A percentile compares a stretch with the other conserved stretches of the same genome.
Conservation (phyloP, 1,140 invertebrate species). For the Orius insidiosus region DNA sequence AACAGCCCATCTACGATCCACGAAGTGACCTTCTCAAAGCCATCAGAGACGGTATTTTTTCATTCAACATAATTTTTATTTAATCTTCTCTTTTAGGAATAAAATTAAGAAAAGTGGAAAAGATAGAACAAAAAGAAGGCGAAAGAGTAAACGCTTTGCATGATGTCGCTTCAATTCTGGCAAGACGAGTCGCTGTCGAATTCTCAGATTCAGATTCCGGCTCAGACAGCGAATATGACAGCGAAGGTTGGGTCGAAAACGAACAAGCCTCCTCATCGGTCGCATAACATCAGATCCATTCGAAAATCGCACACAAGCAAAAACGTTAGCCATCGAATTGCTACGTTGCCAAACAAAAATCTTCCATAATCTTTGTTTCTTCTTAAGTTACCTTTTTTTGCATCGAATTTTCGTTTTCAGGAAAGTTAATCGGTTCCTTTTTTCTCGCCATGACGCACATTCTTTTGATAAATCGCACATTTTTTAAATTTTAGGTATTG, state of each 20-base stretch:
- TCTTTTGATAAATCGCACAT: too few species aligned
- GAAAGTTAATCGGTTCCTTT: too few species aligned
- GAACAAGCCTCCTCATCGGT: conserved; percentile 24
- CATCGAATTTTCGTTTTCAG: too few species aligned
- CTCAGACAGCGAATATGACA: conserved; percentile 50
- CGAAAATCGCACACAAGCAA: too few species aligned
- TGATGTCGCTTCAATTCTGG: conserved; percentile 90
- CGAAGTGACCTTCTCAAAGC: conserved; percentile 83
- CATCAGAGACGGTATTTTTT: conserved; percentile 66
- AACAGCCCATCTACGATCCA: conserved; percentile 42
- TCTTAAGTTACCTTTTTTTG: too few species aligned
- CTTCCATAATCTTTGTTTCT: too few species aligned
- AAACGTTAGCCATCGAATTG: too few species aligned
- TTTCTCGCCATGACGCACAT: too few species aligned
- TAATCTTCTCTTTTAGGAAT: conserved; percentile 42
- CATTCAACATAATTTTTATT: conserved; percentile 5
- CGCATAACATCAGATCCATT: too few species aligned
- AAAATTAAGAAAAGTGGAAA: conserved; percentile 82
- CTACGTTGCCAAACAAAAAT: too few species aligned
- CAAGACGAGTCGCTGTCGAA: conserved; percentile 82
- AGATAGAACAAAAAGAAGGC: conserved; percentile 63
- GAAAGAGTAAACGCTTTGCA: conserved; percentile 55
- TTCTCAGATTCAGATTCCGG: conserved; percentile 85
- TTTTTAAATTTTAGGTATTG: too few species aligned
- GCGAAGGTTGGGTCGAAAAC: conserved; percentile 51